These are phyloP conservation scores for Palythoa heliodiscus DNA, from an alignment of 92 coral and sea anemone genomes.

Conservation along the genomic window DNA sequence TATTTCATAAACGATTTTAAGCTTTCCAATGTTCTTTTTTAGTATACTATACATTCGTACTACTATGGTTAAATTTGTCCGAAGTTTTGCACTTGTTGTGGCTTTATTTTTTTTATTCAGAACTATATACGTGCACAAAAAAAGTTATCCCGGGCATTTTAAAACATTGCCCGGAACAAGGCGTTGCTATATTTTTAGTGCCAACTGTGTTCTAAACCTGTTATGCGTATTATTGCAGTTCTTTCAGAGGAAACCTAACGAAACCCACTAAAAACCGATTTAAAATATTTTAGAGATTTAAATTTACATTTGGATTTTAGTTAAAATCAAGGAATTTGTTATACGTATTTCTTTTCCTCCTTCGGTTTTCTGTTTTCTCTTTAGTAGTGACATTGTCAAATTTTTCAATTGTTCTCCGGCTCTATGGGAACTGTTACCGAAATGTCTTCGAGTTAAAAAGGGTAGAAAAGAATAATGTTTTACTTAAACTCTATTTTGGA, in stretches of 20 bases:
- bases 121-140: neutral
- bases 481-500: too few relatives aligned
- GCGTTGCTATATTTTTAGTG: neutral
- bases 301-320: neutral
- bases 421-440: too few relatives aligned
- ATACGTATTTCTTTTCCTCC: too few relatives aligned
- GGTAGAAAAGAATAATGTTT: too few relatives aligned
- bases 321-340: too few relatives aligned
- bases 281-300: neutral
- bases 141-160: slow-evolving; percentile 1
- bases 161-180: slow-evolving; percentile 12
- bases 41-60: neutral
- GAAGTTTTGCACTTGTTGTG: neutral
- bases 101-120: too few relatives aligned
- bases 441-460: too few relatives aligned
- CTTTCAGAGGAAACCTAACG: neutral
- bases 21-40: neutral
- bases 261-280: neutral
- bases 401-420: too few relatives aligned
- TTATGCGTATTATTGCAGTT: neutral
- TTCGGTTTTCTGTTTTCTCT: too few relatives aligned
- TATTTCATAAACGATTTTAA: neutral
- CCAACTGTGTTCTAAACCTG: slow-evolving; percentile 4
- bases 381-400: too few relatives aligned
- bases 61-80: neutral